Percentiles rank a stretch among this genome's conserved stretches.
phyloP scores from a whole-genome alignment of 2,888 invertebrate species.

The Mythimna albipuncta region DNA sequence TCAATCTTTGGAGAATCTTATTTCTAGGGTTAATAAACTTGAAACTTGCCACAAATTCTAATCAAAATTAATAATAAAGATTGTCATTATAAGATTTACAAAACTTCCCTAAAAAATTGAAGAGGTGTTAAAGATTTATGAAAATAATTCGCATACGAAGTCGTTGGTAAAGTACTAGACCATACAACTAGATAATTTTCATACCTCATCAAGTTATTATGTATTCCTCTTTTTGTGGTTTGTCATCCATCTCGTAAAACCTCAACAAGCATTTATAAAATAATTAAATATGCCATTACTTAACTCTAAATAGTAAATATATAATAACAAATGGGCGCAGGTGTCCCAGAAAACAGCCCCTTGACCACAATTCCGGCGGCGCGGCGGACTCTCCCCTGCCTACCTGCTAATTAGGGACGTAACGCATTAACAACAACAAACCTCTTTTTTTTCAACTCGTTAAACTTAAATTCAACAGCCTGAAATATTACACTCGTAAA shows the following conservation, averaged over 20 bases:
- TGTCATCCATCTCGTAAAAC: not conserved
- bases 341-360: constrained; percentile 64
- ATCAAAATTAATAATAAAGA: too few species aligned
- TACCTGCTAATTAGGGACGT: constrained; percentile 70
- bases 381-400: constrained; percentile 54
- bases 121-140: too few species aligned
- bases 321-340: constrained; percentile 60
- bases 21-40: too few species aligned
- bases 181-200: not conserved
- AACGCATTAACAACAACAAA: constrained; percentile 64
- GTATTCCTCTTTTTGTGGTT: not conserved
- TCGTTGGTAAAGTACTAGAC: too few species aligned
- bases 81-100: too few species aligned
- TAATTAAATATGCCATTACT: constrained; percentile 37
- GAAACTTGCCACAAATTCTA: too few species aligned
- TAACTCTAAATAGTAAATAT: constrained; percentile 45
- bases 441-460: constrained; percentile 66
- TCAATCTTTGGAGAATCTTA: too few species aligned
- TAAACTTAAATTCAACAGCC: constrained; percentile 60
- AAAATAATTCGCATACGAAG: too few species aligned
- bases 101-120: too few species aligned
- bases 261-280: constrained; percentile 22
- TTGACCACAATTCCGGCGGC: constrained; percentile 68
- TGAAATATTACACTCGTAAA: constrained; percentile 54
- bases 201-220: too few species aligned